Evolutionary conservation across 2,888 invertebrate species (phyloP).

Genomic region (Agonopterix arenella): DNA sequence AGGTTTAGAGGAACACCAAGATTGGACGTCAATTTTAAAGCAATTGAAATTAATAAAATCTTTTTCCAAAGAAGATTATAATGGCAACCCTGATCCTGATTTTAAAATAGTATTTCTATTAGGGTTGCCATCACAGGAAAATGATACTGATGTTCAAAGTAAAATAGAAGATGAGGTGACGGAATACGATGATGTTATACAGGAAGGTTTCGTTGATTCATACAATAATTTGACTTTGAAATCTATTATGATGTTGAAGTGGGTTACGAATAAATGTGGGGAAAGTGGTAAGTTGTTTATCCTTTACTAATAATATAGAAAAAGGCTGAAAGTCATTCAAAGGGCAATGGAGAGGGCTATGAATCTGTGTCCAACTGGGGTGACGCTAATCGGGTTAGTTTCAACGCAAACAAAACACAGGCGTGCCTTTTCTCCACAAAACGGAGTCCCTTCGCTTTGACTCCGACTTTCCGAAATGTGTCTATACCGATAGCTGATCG

Average conservation of each 20-base stretch:
- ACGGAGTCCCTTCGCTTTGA: no score
- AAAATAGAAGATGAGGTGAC: conserved; percentile 81
- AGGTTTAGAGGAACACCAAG: conserved; percentile 45
- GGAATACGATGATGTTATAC: conserved; percentile 85
- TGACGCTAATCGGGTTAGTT: no score
- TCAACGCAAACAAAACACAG: no score
- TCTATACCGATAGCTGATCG: no score
- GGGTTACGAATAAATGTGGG: conserved; percentile 83
- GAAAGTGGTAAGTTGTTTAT: conserved; percentile 52
- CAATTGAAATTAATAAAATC: conserved; percentile 36
- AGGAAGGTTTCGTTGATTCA: conserved; percentile 89
- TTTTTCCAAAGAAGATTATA: conserved; percentile 15
- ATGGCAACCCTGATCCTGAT: conserved; percentile 31
- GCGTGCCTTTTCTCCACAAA: no score
- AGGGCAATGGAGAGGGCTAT: no score
- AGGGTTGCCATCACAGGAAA: conserved; percentile 78
- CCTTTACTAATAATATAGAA: not conserved
- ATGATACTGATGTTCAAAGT: conserved; percentile 76
- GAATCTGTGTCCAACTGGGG: no score
- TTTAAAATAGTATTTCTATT: conserved; percentile 70
- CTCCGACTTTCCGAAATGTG: no score
- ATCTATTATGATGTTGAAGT: conserved; percentile 89
- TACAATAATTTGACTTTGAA: conserved; percentile 93
- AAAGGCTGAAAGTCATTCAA: no score
- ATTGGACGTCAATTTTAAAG: conserved; percentile 30